Evolutionary conservation across 2,888 invertebrate genomes (phyloP), one percentile per base, ranked within the genome.

Genomic region (Tetrapedia diversipes): DNA sequence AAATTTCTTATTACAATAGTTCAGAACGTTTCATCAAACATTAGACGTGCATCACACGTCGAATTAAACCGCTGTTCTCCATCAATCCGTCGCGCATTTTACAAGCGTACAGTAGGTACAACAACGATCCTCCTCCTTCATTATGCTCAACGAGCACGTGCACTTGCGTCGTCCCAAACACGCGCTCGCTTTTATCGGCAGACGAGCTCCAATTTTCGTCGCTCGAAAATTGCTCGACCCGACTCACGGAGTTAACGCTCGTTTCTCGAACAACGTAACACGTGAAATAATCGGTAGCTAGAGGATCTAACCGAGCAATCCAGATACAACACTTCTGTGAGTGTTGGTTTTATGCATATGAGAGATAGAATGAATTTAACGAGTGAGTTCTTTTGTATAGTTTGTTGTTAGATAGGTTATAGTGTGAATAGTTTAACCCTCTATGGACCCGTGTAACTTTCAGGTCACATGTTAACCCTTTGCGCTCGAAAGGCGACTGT

Each of bases 151-250:
- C 47, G 59, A 69, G 68, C 77, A 69, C 77, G 76, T 60, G 77
- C 63, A 51, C 7, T 22, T 27, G 37, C 47, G 29, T 27, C 24
- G 32, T 66, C 32, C 29, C 37, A 54, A 56, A 69, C 65, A 61
- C 61, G 67, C 67, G 67, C 61, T 54, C 19, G 53, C 70, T 61
- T 68, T 79, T 65, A 66, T 63, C 71, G 65, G 65, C 45, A 51
- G 29, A n/a, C 56, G 29, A 39, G 43, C 56, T 34, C 56, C 59
- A 65, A 78, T 66, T 80, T 71, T 63, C 79, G 59, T n/a, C 37
- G 39, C 47, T 37, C 68, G 60, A 64, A 81, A 79, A 73, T 81
- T 69, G 70, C 67, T 71, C 63, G 65, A 60, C 43, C 43, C 68
- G 41, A 29, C 11, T 37, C 41, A 61, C 61, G 27, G 69, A 37